phyloP scores from a whole-genome alignment of 1,140 invertebrate genomes.

The Drosophila burlai region DNA sequence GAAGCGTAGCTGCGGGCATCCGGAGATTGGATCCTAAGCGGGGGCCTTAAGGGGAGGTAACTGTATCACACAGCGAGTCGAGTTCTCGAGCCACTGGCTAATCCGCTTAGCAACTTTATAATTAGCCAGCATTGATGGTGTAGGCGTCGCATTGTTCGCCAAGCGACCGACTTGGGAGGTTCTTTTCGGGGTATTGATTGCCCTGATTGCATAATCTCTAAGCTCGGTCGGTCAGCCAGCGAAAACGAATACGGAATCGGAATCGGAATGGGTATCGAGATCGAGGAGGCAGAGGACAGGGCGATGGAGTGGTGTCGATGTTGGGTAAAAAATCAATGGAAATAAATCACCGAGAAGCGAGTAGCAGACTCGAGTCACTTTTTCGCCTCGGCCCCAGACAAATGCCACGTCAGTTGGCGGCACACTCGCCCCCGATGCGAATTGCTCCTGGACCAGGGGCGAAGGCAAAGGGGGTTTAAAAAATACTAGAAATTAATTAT shows the following conservation, averaged over 20 bases:
- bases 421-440: conserved; percentile 28
- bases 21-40: conserved; percentile 4
- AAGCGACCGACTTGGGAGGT: conserved; percentile 26
- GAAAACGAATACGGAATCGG: conserved; percentile 25
- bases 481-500: neutral
- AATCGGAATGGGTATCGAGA: conserved; percentile 9
- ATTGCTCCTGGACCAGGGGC: conserved; percentile 1
- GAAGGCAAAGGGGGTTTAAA: neutral
- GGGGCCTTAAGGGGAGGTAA: neutral
- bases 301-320: neutral
- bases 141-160: conserved; percentile 43
- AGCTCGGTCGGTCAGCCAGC: conserved; percentile 45
- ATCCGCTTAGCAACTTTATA: conserved; percentile 79
- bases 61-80: conserved; percentile 17
- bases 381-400: conserved; percentile 37
- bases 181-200: conserved; percentile 46
- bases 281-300: conserved; percentile 8
- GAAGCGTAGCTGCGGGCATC: conserved; percentile 15
- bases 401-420: conserved; percentile 56
- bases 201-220: conserved; percentile 69
- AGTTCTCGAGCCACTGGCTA: conserved; percentile 29
- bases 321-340: conserved; percentile 58
- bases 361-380: conserved; percentile 46
- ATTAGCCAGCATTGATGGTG: conserved; percentile 56
- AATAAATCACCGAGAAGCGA: conserved; percentile 62